Evolutionary conservation across 1,140 invertebrate genomes (phyloP).

Genomic region (Neodiprion virginianus): DNA sequence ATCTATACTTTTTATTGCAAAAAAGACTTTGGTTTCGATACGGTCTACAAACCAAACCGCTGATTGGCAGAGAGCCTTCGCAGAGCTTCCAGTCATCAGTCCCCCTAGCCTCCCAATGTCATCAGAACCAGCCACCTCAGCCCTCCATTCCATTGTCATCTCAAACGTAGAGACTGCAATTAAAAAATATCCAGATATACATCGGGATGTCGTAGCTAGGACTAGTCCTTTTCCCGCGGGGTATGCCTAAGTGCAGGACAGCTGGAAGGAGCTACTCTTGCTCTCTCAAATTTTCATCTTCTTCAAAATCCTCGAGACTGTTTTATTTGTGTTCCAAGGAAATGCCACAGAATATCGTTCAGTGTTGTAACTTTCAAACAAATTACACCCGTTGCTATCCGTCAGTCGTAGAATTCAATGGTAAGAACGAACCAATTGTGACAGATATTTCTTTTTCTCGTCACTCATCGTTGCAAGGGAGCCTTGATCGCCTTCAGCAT

Average conservation of each 20-base stretch:
- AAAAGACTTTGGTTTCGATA: constrained; percentile 48
- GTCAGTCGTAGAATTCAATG: too few species aligned
- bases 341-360: too few species aligned
- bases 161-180: constrained; percentile 58
- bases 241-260: background rate
- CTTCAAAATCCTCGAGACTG: background rate
- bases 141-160: constrained; percentile 43
- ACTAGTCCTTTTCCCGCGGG: background rate
- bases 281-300: background rate
- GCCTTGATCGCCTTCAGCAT: constrained; percentile 44
- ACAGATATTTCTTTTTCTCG: too few species aligned
- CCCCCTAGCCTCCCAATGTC: constrained; percentile 29
- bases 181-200: constrained; percentile 58
- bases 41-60: constrained; percentile 55
- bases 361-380: too few species aligned
- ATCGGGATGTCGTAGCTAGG: constrained; percentile 30
- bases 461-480: constrained; percentile 42
- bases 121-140: constrained; percentile 32
- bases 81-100: constrained; percentile 26
- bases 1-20: constrained; percentile 14
- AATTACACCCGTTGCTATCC: too few species aligned
- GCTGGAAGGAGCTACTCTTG: background rate
- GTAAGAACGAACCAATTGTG: too few species aligned
- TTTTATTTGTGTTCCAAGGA: too few species aligned
- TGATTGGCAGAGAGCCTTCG: constrained; percentile 35